Evolutionary conservation across 2,113 vertebrate genomes (phyloP), one percentile per base, ranked within the genome.

Genomic region (Eptesicus fuscus): DNA sequence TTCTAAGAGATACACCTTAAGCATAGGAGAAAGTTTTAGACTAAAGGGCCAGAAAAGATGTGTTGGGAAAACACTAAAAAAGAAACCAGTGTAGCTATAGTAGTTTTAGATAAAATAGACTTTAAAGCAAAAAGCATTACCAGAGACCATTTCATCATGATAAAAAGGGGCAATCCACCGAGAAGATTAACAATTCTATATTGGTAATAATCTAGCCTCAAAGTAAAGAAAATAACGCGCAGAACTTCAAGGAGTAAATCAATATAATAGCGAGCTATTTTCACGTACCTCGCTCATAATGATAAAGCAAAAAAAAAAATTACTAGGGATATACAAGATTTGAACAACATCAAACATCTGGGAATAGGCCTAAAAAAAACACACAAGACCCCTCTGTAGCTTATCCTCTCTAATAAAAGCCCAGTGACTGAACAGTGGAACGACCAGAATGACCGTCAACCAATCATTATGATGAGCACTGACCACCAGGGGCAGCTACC

Each of bases 71-170:
- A 88, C 59, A 70, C 42, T 65, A 83, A 20, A 71, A 90, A 85
- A 78, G 71, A 78, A 86, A 7, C 25, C 47, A 47, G 23, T 53
- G 25, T 40, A 53, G 47, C 51, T 88, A 78, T 61, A 30, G 49
- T 53, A 83, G 77, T 69, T 94, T 74, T 73, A 74, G 59, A 74
- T 51, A 91, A 95, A 91, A 76, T 16, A 76, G 30, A 67, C 47
- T 70, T 18, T 44, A 44, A n/a, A 51, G 42, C 35, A 74, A 67
- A 82, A 86, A 56, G 40, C 69, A 95, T 88, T 77, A 63, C 28
- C 63, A 92, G 51, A 92, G 18, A 51, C 70, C 61, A 83, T 83
- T 83, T 76, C 77, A 76, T 83, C 47, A 42, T 77, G 49, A 69
- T 88, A 88, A 87, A 78, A 88, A 88, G 28, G 42, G 61, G 83